A percentile compares a stretch with the other conserved stretches of the same genome.
phyloP scores from a whole-genome alignment of 2,797 vertebrate species.

The Chanos chanos region DNA sequence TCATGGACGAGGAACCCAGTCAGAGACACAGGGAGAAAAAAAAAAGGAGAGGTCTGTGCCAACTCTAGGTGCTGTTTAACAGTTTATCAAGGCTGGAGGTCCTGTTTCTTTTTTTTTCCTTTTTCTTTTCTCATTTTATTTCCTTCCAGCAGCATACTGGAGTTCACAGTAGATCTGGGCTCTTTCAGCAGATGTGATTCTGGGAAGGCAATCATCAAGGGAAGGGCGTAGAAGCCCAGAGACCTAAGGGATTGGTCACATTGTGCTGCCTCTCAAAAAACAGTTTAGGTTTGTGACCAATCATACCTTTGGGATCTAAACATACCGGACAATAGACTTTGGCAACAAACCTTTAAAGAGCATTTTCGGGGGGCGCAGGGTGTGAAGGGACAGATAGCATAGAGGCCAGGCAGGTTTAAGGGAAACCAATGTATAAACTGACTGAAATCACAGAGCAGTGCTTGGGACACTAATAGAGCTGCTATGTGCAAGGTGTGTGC shows the following conservation, averaged over 20 bases:
- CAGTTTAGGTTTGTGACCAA: conserved; percentile 24
- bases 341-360: conserved; percentile 57
- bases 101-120: conserved; percentile 27
- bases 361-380: conserved; percentile 43
- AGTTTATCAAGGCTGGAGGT: conserved; percentile 58
- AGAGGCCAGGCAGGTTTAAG: conserved; percentile 24
- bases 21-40: conserved; percentile 44
- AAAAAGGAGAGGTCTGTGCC: conserved; percentile 32
- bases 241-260: conserved; percentile 10
- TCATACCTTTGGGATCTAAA: conserved; percentile 21
- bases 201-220: conserved; percentile 58
- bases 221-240: conserved; percentile 18
- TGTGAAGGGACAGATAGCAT: conserved; percentile 18
- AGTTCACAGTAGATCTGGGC: conserved; percentile 44
- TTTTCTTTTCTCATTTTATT: no score
- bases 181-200: conserved; percentile 66
- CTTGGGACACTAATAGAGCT: conserved; percentile 15
- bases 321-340: conserved; percentile 55
- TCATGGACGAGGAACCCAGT: conserved; percentile 57
- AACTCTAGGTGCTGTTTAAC: conserved; percentile 49
- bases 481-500: conserved; percentile 32
- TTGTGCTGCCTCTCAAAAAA: conserved; percentile 18
- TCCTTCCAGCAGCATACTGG: conserved; percentile 42
- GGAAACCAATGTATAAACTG: conserved; percentile 33
- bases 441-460: conserved; percentile 27